Evolutionary conservation across 2,888 invertebrate species (phyloP), one percentile per base, ranked within the genome.

Genomic region (Macropis europaea): DNA sequence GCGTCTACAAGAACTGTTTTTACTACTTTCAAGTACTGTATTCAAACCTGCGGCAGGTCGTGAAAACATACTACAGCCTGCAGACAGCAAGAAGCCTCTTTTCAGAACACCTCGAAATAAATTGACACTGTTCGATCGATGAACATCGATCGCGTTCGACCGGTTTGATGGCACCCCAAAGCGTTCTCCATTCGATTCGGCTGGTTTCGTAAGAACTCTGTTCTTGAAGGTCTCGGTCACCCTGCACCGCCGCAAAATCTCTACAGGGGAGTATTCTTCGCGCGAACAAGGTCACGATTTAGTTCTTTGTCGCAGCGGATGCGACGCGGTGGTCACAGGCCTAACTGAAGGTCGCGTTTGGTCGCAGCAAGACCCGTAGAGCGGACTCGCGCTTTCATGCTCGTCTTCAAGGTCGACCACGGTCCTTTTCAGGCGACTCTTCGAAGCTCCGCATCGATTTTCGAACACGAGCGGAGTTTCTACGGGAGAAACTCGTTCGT

Each of bases 341-440:
- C 17, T 61, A 60, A 57, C 53, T 43, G 76, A 79, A 79, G 79
- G 79, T 34, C 73, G 48, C 47, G 45, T 64, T 70, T 43, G 53
- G 40, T 56, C 52, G 69, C n/a, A n/a, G n/a, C n/a, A n/a, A n/a
- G n/a, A n/a, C n/a, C n/a, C n/a, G n/a, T n/a, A 72, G 73, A 78
- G 66, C 63, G 71, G 53, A 71, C 47, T 17, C 7, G 28, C 24
- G 22, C 1, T 13, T 13, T 7, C 36, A 48, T 54, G 17, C 52
- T 28, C 38, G 73, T 53, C 32, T 47, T 38, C 9, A 72, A 76
- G 75, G 77, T 36, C 76, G 30, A 22, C 67, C 7, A 30, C 42
- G 38, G 13, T 5, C 13, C 42, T 28, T 17, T 9, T 30, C 34
- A 19, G 26, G n/a, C n/a, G 45, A 57, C 48, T 57, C 68, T 15